Base-by-base conservation (phyloP, 1,140 invertebrate species). In the Zophobas morio region DNA sequence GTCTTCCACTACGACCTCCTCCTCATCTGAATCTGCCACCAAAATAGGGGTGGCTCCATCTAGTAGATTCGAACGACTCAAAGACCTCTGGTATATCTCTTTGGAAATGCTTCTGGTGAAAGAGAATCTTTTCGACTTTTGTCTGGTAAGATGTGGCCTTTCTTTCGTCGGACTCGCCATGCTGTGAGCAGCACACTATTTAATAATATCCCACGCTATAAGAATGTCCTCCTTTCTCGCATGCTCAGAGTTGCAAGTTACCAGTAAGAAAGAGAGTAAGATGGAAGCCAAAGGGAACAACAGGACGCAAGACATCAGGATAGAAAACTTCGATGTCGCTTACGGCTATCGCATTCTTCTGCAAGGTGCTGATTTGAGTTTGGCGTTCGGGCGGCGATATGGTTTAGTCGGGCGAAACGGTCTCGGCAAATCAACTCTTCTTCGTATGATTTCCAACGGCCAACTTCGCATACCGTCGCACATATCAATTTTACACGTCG, bases 291-390 rank as follows among this genome's bases (percentile, higher is more conserved):
- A 96, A 86, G 94, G 95, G 39, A 92, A 90, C 70, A 97, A 97
- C 85, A 93, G 93, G 81, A 93, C 94, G 56, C 94, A 95, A 86
- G 98, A 99, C 86, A 98, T 99, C 83, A 93, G 95, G 85, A 97
- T 99, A 88, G 98, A 99, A 88, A 98, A 99, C 88, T 99, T 99
- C 88, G 98, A 99, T 89, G 93, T 99, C 79, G 94, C 97, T 4
- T 99, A 96, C 88, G 98, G 98, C 35, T 96, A 99, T 82, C 95
- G 93, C 87, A 93, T 96, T 35, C 88, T 99, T 37, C 88, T 99
- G 79, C 92, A 94, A 88, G 94, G 94, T 75, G 96, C 98, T 20
- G 95, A 97, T 87, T 86, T 99, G 56, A 91, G 93, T 34, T 87
- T 99, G 63, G 94, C 95, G 1, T 96, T 91, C 88, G 98, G 98